These are phyloP conservation scores for Himalopsyche kuldschensis DNA, from an alignment of 2,888 invertebrate species.

Conservation along the genomic window DNA sequence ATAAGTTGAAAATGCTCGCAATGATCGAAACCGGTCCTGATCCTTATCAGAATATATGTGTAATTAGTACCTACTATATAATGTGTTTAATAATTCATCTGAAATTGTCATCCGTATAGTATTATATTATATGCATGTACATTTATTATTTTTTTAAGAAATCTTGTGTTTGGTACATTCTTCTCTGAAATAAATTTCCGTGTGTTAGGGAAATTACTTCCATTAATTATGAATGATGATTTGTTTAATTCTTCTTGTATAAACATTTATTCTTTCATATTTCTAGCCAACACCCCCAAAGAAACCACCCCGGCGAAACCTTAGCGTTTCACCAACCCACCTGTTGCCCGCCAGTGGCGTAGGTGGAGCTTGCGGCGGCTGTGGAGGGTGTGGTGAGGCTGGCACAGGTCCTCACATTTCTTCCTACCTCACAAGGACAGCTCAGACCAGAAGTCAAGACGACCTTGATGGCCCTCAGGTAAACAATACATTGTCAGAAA, in stretches of 20 bases:
- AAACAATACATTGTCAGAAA: conserved; percentile 31
- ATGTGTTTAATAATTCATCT: too few species aligned
- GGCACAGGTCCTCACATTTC: conserved; percentile 54
- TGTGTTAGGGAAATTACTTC: too few species aligned
- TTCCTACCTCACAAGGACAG: conserved; percentile 66
- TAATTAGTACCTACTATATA: too few species aligned
- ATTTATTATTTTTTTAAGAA: too few species aligned
- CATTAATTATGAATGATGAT: too few species aligned
- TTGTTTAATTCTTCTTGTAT: neutral
- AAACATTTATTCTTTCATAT: conserved; percentile 17
- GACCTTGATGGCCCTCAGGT: conserved; percentile 67
- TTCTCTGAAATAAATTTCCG: too few species aligned
- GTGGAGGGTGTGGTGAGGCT: conserved; percentile 51
- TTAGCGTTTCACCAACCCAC: conserved; percentile 85
- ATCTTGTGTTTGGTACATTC: too few species aligned
- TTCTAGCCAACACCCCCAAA: conserved; percentile 81
- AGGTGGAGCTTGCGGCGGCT: conserved; percentile 47
- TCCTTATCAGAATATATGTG: too few species aligned
- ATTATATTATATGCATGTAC: too few species aligned
- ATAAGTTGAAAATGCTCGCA: too few species aligned
- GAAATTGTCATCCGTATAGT: too few species aligned
- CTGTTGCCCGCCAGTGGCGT: conserved; percentile 52
- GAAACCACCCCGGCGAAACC: conserved; percentile 84
- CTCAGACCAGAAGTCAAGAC: conserved; percentile 68
- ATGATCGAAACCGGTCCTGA: too few species aligned